Evolutionary conservation across 2,888 invertebrate genomes (phyloP), one percentile per base, ranked within the genome.

Genomic region (Chirona hameri): DNA sequence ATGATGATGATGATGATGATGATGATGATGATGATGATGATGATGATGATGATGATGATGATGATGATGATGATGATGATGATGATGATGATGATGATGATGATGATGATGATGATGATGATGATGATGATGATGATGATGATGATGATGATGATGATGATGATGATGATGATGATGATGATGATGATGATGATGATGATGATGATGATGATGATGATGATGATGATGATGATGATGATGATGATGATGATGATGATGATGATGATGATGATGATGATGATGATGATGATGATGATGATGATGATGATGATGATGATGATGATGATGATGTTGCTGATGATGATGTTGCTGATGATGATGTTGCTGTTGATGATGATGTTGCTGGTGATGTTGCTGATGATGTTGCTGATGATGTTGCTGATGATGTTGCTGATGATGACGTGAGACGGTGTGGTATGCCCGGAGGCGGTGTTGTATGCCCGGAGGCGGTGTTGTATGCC

Each of bases 11-110:
- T 65, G 65, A 65, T 65, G 65, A 65, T 65, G n/a, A 65, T 65
- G 65, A 65, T 65, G 65, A n/a, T 65, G 65, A 65, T 65, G 65
- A 65, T 65, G 65, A 65, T 65, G 65, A 65, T 21, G 65, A 65
- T 65, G 65, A 65, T 65, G n/a, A 65, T 65, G 65, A 65, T 65
- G 65, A 65, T 65, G 65, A 65, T 65, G 65, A 65, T 65, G 65
- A 65, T 65, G 65, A 65, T 65, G 65, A 65, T 65, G 65, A 65
- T 65, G 65, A 65, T 65, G 65, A 65, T 65, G 65, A 65, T 65
- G 65, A 65, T 65, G 65, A 65, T 65, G 65, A 65, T 65, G 65
- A 65, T 65, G 65, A 65, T 65, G 65, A 65, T 65, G 65, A 65
- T 65, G 65, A 65, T 65, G 65, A 65, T 65, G 65, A 65, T 65